Evolutionary conservation across 2,797 vertebrate species (phyloP).

Genomic region (Diceros bicornis): DNA sequence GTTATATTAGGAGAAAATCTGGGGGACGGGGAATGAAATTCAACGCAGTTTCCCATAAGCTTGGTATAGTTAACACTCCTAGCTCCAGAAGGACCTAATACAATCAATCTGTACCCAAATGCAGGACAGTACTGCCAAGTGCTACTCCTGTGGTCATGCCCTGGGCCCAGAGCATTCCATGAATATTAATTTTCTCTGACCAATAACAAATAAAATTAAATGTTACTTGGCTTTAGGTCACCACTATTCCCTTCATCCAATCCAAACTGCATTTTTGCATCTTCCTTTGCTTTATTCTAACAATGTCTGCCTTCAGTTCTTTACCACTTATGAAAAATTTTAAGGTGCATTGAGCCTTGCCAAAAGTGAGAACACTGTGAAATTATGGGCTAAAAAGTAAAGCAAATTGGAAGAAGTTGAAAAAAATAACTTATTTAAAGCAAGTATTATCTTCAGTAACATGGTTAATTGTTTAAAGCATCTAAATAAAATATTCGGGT

Average conservation of each 20-base stretch:
- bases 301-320: not conserved
- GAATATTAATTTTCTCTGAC: slow-evolving; percentile 15
- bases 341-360: slow-evolving; percentile 88
- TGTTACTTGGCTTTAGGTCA: not conserved
- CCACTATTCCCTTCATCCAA: not conserved
- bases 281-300: slow-evolving; percentile 29
- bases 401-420: slow-evolving; percentile 48
- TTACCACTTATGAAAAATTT: not conserved
- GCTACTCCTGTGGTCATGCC: not conserved
- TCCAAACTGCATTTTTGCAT: not conserved
- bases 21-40: not conserved
- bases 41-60: slow-evolving; percentile 15
- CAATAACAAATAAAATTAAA: slow-evolving; percentile 9
- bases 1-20: not conserved
- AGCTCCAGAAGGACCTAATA: not conserved
- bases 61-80: not conserved
- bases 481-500: slow-evolving; percentile 36
- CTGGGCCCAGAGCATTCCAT: not conserved
- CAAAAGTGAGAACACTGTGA: slow-evolving; percentile 53
- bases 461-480: slow-evolving; percentile 45
- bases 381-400: slow-evolving; percentile 58
- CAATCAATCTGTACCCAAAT: not conserved
- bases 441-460: slow-evolving; percentile 87
- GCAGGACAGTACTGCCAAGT: not conserved
- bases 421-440: slow-evolving; percentile 86